Conservation (phyloP, 2,888 invertebrate genomes). For the Ceratothoa steindachneri region DNA sequence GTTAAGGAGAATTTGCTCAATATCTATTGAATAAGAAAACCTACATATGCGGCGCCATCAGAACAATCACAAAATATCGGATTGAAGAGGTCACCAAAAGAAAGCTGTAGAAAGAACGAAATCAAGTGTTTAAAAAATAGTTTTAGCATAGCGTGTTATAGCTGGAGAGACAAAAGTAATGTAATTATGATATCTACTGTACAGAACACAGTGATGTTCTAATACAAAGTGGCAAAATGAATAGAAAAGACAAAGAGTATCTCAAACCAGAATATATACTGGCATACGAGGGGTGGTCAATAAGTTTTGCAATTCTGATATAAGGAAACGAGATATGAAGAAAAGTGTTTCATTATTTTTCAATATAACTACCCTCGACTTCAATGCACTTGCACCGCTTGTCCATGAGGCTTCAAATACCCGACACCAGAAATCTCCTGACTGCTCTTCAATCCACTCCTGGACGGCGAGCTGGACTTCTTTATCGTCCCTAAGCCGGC, state of each 20-base stretch:
- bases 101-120: slow-evolving; percentile 18
- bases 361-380: too few species aligned
- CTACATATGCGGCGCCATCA: slow-evolving; percentile 18
- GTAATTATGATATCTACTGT: slow-evolving; percentile 21
- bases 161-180: slow-evolving; percentile 17
- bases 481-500: too few species aligned
- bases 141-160: slow-evolving; percentile 9
- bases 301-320: too few species aligned
- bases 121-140: slow-evolving; percentile 13
- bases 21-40: slow-evolving; percentile 25
- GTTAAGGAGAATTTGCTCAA: slow-evolving; percentile 11
- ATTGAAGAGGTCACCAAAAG: slow-evolving; percentile 17
- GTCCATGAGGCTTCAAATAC: too few species aligned
- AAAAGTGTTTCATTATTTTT: too few species aligned
- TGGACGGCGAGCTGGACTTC: too few species aligned
- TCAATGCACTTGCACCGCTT: too few species aligned
- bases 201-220: slow-evolving; percentile 9
- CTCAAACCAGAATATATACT: slow-evolving; percentile 15
- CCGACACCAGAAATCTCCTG: too few species aligned
- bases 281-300: too few species aligned
- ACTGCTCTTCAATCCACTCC: too few species aligned
- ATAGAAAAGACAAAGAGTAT: slow-evolving; percentile 13
- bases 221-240: slow-evolving; percentile 15
- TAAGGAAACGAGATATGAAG: too few species aligned
- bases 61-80: slow-evolving; percentile 12